Conservation (phyloP, 2,888 invertebrate species). For the Geophilus truncorum region DNA sequence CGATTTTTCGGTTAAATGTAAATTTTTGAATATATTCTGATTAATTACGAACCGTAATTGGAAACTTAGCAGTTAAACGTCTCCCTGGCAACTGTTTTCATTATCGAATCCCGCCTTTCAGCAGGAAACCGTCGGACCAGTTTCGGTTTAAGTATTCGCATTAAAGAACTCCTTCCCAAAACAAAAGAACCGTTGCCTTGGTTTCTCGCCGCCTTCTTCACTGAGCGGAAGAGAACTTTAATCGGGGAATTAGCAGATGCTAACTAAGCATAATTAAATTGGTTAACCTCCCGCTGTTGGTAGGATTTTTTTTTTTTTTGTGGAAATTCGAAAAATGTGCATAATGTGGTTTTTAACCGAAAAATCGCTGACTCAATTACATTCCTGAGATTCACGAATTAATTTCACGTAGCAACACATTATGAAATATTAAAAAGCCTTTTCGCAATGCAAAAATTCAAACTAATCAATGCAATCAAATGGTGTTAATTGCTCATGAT, state of each 20-base stretch:
- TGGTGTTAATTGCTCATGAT: background rate
- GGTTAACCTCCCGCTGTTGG: background rate
- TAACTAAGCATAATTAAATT: background rate
- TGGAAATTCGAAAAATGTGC: no score
- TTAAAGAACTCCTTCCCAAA: background rate
- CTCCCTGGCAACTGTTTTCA: background rate
- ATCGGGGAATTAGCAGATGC: background rate
- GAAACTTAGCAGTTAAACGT: background rate
- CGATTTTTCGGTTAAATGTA: background rate
- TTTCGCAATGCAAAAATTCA: constrained; percentile 8
- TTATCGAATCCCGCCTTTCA: background rate
- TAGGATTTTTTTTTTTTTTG: no score
- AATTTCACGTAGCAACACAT: background rate
- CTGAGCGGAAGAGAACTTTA: background rate
- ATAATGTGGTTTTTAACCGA: background rate
- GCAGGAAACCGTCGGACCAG: background rate
- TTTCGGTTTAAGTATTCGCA: background rate
- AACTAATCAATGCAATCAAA: constrained; percentile 21
- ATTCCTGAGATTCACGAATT: background rate
- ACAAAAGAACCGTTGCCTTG: background rate
- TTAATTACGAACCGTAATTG: background rate
- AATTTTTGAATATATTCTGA: background rate
- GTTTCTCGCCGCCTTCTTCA: background rate
- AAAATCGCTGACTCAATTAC: background rate
- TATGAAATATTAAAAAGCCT: background rate